Evolutionary conservation across 2,113 vertebrate genomes (phyloP), one percentile per base, ranked within the genome.

Genomic region (Seriola quinqueradiata): DNA sequence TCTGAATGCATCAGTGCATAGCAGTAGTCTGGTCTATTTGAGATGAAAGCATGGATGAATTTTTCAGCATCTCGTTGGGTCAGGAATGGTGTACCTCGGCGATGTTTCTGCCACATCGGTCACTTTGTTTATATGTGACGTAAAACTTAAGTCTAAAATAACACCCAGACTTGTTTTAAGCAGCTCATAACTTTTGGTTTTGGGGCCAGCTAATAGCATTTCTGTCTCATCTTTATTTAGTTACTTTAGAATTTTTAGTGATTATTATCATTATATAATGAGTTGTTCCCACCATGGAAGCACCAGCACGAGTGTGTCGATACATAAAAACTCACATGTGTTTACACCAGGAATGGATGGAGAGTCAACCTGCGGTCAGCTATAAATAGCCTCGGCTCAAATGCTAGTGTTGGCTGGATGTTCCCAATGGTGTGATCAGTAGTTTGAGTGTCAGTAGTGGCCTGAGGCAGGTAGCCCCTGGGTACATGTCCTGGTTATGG

Each of bases 381-480:
- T 87, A 88, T 89, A 84, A 90, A 89, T 87, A 89, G 57, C 54
- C 28, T 0, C 10, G 4, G 25, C 72, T 64, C 55, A 79, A 74
- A 78, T 5, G 11, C 67, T 68, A 66, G 19, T 32, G 48, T 77
- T 84, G 81, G 59, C 80, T 71, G 67, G 74, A 58, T 87, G 78
- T 85, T 85, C 88, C 82, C 83, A 76, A 13, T 40, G 76, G 85
- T 77, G 80, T 78, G 81, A 90, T 84, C 70, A 75, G 77, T 76
- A 77, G 80, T 75, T 77, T 75, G 63, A 79, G 70, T 86, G 68
- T 86, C 81, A 75, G 85, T 10, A 28, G 36, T 82, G 85, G 74
- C 83, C 77, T 9, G 75, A 85, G 85, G 85, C 85, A 83, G 72
- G 82, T 85, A 76, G 85, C 79, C 82, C 38, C 77, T 23, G 75